Base-by-base conservation (phyloP, 53 echinoderm and acorn worm genomes). In the Arbacia lixula region DNA sequence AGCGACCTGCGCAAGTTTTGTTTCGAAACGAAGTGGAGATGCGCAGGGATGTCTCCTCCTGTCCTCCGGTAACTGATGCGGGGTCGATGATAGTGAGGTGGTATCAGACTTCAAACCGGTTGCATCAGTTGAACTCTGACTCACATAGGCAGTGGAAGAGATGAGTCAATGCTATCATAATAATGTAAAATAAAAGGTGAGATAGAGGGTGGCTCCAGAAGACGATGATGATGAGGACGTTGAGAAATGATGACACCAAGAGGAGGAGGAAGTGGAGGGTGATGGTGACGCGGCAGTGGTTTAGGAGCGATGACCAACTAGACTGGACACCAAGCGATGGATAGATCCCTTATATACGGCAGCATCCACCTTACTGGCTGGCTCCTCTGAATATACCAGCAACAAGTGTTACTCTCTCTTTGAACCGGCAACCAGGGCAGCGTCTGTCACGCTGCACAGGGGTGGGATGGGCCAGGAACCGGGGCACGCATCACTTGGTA, bases 391-490 rank as follows among this genome's bases (percentile, higher is more conserved):
- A n/a, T n/a, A 20, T 16, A 35, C 58, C 57, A 77, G 77, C 77
- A 77, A 77, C 77, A 77, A 77, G 77, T 77, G 77, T 77, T 77
- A 77, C 40, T 77, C 56, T 77, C 77, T 58, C 58, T 77, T 77
- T 77, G 58, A 58, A 77, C 74, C 12, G 51, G 6, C 74, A 73
- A 14, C 35, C 34, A 53, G 36, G 39, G 58, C 30, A 35, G n/a
- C 25, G n/a, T 27, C 46, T 25, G 72, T 40, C 14, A 67, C 67
- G 34, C 6, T 57, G 12, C 77, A 24, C 3, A 24, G 38, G 77
- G 77, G 77, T 57, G 77, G 77, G 77, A 77, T 77, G 77, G 77
- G 77, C 58, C 38, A 58, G 67, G 22, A 30, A 3, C 37, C n/a
- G n/a, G n/a, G 19, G 69, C 69, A 69, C 69, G 69, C 69, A 69